phyloP scores from a whole-genome alignment of 2,888 invertebrate species.

The Fragum whitleyi region DNA sequence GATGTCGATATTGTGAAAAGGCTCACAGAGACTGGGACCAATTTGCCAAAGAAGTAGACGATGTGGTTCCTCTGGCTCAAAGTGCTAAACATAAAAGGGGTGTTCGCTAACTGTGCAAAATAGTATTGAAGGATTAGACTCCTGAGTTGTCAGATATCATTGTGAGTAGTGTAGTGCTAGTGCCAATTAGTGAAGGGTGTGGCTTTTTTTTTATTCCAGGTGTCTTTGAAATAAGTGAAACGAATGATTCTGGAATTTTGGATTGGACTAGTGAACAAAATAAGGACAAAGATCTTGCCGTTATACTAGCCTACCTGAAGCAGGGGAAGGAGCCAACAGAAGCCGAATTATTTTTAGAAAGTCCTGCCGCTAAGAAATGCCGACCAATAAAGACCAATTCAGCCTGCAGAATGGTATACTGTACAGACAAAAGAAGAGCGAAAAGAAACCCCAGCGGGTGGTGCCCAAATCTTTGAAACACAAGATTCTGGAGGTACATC shows the following conservation, averaged over 20 bases:
- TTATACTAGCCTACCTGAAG: not conserved
- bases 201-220: not conserved
- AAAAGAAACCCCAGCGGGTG: not conserved
- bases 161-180: not conserved
- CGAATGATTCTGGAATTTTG: not conserved
- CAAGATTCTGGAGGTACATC: not conserved
- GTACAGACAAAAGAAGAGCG: not conserved
- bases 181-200: not conserved
- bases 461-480: constrained; percentile 26
- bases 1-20: constrained; percentile 37
- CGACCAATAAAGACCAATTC: constrained; percentile 3
- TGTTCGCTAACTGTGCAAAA: not conserved
- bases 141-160: not conserved
- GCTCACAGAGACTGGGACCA: constrained; percentile 32
- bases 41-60: constrained; percentile 29
- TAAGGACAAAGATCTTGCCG: no score
- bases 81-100: not conserved
- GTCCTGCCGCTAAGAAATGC: constrained; percentile 6
- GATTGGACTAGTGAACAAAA: not conserved
- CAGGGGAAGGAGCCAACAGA: not conserved
- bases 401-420: not conserved
- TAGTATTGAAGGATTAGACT: not conserved
- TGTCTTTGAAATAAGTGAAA: not conserved
- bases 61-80: constrained; percentile 6
- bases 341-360: not conserved